Evolutionary conservation across 2,888 invertebrate genomes (phyloP).

Genomic region (Hypomecis atomaria): DNA sequence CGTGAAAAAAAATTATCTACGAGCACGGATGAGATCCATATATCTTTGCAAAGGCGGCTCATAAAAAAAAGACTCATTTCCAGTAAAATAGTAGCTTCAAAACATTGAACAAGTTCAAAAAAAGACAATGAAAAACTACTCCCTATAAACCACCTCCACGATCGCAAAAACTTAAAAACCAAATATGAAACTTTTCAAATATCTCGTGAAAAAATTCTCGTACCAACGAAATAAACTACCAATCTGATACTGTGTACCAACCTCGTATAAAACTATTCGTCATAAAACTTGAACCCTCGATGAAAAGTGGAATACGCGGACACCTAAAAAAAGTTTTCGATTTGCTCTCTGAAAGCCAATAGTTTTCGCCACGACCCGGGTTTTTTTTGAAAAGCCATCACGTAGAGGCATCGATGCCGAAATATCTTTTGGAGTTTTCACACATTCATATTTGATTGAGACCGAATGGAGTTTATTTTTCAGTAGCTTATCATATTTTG

Average conservation of each 20-base stretch:
- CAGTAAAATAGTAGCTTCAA: no score
- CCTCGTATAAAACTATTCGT: constrained; percentile 7
- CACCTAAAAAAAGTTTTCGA: constrained; percentile 22
- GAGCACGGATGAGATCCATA: no score
- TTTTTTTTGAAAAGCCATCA: constrained; percentile 23
- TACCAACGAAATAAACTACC: constrained; percentile 5
- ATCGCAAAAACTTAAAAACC: background rate
- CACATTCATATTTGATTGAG: constrained; percentile 26
- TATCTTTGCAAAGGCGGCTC: no score
- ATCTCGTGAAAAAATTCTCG: background rate
- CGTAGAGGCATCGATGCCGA: constrained; percentile 15
- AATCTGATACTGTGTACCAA: background rate
- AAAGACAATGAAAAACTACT: background rate
- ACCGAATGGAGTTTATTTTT: constrained; percentile 11
- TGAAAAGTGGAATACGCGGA: constrained; percentile 8
- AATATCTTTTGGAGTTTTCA: constrained; percentile 23
- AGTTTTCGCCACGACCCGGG: constrained; percentile 15
- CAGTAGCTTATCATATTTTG: background rate
- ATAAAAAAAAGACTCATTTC: no score
- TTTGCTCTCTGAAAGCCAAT: constrained; percentile 21
- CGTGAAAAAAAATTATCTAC: no score
- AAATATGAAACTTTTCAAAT: background rate
- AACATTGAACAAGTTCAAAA: no score
- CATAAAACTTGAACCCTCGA: constrained; percentile 10
- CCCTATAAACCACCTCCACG: background rate